Percentiles rank a stretch among this genome's conserved stretches.
Conservation (phyloP, 92 coral and sea anemone genomes). For the Galaxea fascicularis region DNA sequence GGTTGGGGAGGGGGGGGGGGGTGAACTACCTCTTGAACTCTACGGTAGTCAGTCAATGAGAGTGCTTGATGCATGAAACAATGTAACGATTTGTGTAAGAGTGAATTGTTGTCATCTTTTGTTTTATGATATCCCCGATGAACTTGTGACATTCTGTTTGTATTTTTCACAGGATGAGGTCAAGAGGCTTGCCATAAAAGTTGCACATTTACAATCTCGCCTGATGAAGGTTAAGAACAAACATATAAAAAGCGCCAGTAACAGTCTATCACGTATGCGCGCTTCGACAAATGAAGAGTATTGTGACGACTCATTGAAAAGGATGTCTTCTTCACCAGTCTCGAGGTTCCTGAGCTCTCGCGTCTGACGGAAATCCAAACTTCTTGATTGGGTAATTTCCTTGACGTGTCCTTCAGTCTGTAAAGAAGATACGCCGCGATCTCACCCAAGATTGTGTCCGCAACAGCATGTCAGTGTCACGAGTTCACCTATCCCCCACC, state of each 20-base stretch:
- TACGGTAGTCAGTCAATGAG: too few relatives aligned
- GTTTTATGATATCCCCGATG: not conserved
- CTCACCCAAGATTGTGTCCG: too few relatives aligned
- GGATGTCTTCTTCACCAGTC: constrained; percentile 71
- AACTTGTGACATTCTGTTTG: not conserved
- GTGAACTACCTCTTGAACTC: too few relatives aligned
- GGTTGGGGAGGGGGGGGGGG: too few relatives aligned
- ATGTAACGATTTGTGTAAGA: too few relatives aligned
- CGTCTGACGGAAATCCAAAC: constrained; percentile 36
- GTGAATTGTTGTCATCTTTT: too few relatives aligned
- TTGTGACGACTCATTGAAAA: constrained; percentile 55
- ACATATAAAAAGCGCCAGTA: constrained; percentile 62
- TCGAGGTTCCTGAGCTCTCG: constrained; percentile 76
- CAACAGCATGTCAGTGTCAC: too few relatives aligned
- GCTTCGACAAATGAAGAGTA: constrained; percentile 67
- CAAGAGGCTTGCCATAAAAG: constrained; percentile 74
- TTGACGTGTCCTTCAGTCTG: too few relatives aligned
- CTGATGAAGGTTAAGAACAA: constrained; percentile 88
- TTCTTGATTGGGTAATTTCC: too few relatives aligned
- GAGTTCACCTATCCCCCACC: too few relatives aligned
- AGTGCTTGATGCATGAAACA: too few relatives aligned
- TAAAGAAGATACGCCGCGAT: too few relatives aligned
- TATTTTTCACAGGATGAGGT: constrained; percentile 75
- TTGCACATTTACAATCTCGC: constrained; percentile 78
- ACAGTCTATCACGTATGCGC: constrained; percentile 55